phyloP scores from a whole-genome alignment of 2,888 invertebrate genomes.

The Pristionchus exspectatus region DNA sequence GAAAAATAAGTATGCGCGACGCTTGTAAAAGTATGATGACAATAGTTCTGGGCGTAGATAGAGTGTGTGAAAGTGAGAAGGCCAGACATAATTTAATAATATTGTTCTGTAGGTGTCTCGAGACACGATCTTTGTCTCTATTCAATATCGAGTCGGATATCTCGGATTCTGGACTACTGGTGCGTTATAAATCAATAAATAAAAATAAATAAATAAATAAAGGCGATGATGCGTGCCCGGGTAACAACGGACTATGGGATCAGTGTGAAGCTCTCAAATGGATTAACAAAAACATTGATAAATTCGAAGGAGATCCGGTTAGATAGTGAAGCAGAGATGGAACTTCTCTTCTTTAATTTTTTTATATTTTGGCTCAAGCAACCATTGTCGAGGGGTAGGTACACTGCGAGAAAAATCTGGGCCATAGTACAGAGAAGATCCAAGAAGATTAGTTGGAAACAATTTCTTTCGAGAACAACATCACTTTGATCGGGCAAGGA shows the following conservation, averaged over 20 bases:
- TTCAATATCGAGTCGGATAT: slow-evolving; percentile 69
- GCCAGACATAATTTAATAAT: not conserved
- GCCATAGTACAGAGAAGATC: too few species aligned
- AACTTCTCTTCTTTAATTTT: not conserved
- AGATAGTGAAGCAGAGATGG: not conserved
- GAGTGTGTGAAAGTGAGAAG: too few species aligned
- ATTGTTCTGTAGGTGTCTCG: slow-evolving; percentile 56
- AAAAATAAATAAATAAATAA: not conserved
- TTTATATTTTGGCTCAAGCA: too few species aligned
- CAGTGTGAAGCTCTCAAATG: slow-evolving; percentile 66
- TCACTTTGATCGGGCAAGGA: slow-evolving; percentile 68
- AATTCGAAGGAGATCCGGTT: slow-evolving; percentile 32
- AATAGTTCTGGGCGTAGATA: too few species aligned
- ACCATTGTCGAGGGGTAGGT: too few species aligned
- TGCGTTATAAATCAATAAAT: not conserved
- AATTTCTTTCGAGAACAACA: slow-evolving; percentile 55
- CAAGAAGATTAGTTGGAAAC: too few species aligned
- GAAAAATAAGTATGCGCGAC: not conserved
- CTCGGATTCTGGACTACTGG: slow-evolving; percentile 68
- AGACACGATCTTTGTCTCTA: slow-evolving; percentile 65
- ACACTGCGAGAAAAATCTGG: too few species aligned
- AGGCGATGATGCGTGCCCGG: slow-evolving; percentile 62
- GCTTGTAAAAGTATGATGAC: not conserved
- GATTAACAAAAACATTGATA: slow-evolving; percentile 36
- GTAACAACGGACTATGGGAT: slow-evolving; percentile 65